Evolutionary conservation across 2,797 vertebrate genomes (phyloP), one percentile per base, ranked within the genome.

Genomic region (Buceros bicornis): DNA sequence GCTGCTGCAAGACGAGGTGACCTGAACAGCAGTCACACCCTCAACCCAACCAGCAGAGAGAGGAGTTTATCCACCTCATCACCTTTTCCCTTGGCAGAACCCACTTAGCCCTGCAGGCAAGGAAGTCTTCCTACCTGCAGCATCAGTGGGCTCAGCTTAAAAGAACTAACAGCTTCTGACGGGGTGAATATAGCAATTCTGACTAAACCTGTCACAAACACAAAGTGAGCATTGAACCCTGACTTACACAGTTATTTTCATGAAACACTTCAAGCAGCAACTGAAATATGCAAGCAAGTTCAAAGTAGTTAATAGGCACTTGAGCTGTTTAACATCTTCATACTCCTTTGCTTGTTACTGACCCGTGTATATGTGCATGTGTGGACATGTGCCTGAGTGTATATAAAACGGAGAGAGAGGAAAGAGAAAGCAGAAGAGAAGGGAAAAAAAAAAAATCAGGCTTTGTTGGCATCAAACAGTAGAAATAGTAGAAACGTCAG

Each of bases 101-200:
- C 54, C 2, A 2, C 28, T 19, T 12, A 50, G 35, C 3, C 13
- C 48, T 19, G 45, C 35, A 48, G 57, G 66, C 80, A 79, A 82
- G 51, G 53, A 90, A 80, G 29, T 21, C 40, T n/a, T 66, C 67
- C 74, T 31, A 91, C 74, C 67, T 70, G 64, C 47, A 87, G 66
- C 56, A 89, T 33, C 89, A 70, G 50, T 42, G n/a, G 62, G 33
- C 70, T 89, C 80, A 42, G n/a, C 43, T 89, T 70, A 16, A 56
- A 85, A 80, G 35, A 89, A 25, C 58, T 84, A 93, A 95, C 74
- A 80, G 67, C 74, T 89, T 85, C 81, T 89, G 84, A 89, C 2
- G 0, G 81, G 35, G 15, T 58, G 51, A 93, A 57, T 73, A 35
- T 5, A 57, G 45, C 74, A 93, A 70, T 47, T 54, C 74, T 92